Evolutionary conservation across 2,888 invertebrate genomes (phyloP).

Genomic region (Patella pellucida): DNA sequence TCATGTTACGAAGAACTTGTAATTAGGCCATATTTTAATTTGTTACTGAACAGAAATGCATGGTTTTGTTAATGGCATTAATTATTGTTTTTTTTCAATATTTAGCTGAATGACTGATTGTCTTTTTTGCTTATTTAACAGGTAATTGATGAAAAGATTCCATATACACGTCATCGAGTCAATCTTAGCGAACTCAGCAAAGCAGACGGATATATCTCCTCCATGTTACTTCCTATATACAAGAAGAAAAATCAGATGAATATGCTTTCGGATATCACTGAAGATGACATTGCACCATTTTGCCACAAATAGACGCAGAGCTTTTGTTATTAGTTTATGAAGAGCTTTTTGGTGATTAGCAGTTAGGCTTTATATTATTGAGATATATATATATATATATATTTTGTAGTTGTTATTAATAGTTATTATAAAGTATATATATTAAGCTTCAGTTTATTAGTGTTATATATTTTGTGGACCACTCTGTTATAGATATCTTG

Average conservation of each 20-base stretch:
- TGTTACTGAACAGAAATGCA: neutral
- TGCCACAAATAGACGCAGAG: neutral
- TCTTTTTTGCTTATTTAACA: conserved; percentile 38
- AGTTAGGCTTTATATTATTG: no score
- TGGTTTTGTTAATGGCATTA: neutral
- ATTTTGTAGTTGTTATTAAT: no score
- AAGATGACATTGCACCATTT: conserved; percentile 40
- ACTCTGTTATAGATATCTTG: no score
- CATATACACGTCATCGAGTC: conserved; percentile 84
- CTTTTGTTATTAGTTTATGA: no score
- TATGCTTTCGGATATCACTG: conserved; percentile 55
- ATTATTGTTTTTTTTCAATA: conserved; percentile 76
- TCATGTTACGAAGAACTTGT: neutral
- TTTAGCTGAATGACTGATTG: conserved; percentile 18
- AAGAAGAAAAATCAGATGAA: conserved; percentile 68
- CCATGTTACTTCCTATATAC: conserved; percentile 83
- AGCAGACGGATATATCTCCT: conserved; percentile 83
- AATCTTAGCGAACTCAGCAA: conserved; percentile 85
- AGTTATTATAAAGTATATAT: no score
- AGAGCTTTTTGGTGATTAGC: no score
- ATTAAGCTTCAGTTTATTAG: no score
- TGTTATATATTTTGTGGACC: no score
- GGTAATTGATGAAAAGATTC: conserved; percentile 87
- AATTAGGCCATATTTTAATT: neutral
- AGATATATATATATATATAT: no score